phyloP scores from a whole-genome alignment of 2,113 vertebrate species.

The Xiphophorus hellerii region DNA sequence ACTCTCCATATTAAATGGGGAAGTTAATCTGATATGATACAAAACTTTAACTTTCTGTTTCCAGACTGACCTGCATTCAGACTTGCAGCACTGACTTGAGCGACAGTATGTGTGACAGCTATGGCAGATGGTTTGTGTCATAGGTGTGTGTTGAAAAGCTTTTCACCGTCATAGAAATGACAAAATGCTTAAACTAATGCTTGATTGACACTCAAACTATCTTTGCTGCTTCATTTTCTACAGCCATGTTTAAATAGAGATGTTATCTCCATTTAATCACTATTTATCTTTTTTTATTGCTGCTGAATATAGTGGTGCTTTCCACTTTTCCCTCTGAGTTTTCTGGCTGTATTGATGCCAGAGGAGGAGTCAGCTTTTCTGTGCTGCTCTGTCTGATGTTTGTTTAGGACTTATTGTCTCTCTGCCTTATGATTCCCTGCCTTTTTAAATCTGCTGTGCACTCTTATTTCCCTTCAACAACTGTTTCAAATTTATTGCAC shows the following conservation, averaged over 20 bases:
- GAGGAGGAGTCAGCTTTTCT: conserved; percentile 6
- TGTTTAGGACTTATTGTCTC: conserved; percentile 35
- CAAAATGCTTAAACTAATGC: too few species aligned
- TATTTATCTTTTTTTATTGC: not conserved
- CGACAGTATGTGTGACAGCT: not conserved
- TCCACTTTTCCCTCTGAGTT: conserved; percentile 27
- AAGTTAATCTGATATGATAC: not conserved
- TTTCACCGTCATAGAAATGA: too few species aligned
- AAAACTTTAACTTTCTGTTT: not conserved
- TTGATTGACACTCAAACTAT: too few species aligned
- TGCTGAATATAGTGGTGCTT: conserved; percentile 28
- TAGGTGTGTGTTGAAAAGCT: not conserved
- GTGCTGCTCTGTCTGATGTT: conserved; percentile 40
- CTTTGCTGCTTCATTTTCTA: too few species aligned
- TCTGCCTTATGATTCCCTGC: conserved; percentile 18
- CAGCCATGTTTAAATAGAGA: not conserved
- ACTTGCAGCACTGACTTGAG: not conserved
- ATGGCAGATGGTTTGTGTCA: not conserved
- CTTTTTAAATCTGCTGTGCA: conserved; percentile 10
- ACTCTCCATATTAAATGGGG: not conserved
- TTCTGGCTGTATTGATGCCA: conserved; percentile 20
- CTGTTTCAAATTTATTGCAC: not conserved
- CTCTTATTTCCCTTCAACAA: too few species aligned
- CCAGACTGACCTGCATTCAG: not conserved
- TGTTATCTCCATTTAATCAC: not conserved